Conservation (phyloP, 23 tunicate species). For the Oikopleura vanhoeffeni region DNA sequence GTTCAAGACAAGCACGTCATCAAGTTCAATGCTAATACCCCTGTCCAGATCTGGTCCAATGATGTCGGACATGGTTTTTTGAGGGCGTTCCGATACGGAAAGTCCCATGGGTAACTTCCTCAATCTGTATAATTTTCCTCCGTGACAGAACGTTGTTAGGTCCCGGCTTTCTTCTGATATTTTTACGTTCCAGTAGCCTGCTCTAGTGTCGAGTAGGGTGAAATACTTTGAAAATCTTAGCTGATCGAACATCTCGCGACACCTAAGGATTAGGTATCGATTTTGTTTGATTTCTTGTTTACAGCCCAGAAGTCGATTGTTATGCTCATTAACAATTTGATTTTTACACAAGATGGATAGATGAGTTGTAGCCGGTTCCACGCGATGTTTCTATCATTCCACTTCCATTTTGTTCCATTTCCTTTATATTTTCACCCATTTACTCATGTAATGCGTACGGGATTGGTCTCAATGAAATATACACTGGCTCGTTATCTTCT, state of each 20-base stretch:
- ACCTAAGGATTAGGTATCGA: neutral
- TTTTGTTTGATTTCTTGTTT: neutral
- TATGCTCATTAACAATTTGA: neutral
- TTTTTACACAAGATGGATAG: neutral
- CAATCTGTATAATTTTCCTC: neutral
- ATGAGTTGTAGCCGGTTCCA: neutral
- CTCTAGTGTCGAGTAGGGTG: neutral
- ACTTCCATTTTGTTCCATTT: neutral
- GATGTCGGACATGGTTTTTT: neutral
- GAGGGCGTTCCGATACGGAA: neutral
- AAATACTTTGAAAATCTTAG: neutral
- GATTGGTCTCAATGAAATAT: neutral
- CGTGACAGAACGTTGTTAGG: neutral
- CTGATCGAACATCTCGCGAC: neutral
- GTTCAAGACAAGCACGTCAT: neutral
- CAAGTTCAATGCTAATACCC: neutral
- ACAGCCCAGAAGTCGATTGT: neutral
- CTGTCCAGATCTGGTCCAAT: neutral
- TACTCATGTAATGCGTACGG: neutral
- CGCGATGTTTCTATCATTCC: neutral
- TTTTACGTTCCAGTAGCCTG: neutral
- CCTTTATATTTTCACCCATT: neutral
- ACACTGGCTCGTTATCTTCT: neutral
- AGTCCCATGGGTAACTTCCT: neutral
- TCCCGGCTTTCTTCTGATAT: neutral